A percentile compares a stretch with the other conserved stretches of the same genome.
Evolutionary conservation across 2,888 invertebrate species (phyloP).

Genomic region (Daptonema setosum): DNA sequence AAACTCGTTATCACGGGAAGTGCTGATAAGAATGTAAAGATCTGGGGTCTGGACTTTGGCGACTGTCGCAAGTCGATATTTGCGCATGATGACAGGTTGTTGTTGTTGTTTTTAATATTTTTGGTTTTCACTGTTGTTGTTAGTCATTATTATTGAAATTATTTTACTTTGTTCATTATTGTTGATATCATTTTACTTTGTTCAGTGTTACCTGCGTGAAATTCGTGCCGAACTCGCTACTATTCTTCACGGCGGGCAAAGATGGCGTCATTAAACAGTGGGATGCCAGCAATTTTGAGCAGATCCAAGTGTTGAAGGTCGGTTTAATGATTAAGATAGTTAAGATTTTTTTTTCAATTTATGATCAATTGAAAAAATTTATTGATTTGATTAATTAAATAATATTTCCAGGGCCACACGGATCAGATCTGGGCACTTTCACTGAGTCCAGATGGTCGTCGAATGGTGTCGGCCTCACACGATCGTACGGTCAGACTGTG

Average conservation of each 20-base stretch:
- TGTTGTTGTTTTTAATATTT: not conserved
- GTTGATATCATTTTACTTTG: not conserved
- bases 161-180: not conserved
- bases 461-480: constrained; percentile 16
- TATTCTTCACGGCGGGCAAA: constrained; percentile 75
- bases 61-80: constrained; percentile 83
- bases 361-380: too few species aligned
- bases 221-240: constrained; percentile 60
- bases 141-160: too few species aligned
- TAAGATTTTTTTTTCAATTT: not conserved
- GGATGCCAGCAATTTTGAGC: constrained; percentile 77
- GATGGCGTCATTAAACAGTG: constrained; percentile 86
- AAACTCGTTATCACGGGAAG: constrained; percentile 74
- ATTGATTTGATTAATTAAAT: too few species aligned
- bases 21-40: constrained; percentile 77
- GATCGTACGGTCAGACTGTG: constrained; percentile 67
- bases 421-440: constrained; percentile 17
- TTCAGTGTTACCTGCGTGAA: constrained; percentile 58
- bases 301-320: constrained; percentile 65
- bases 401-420: not conserved
- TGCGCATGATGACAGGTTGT: constrained; percentile 62
- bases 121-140: not conserved
- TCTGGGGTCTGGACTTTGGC: constrained; percentile 98
- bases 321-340: constrained; percentile 17
- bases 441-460: not conserved